Evolutionary conservation across 2,888 invertebrate genomes (phyloP).

Genomic region (Muscina levida): DNA sequence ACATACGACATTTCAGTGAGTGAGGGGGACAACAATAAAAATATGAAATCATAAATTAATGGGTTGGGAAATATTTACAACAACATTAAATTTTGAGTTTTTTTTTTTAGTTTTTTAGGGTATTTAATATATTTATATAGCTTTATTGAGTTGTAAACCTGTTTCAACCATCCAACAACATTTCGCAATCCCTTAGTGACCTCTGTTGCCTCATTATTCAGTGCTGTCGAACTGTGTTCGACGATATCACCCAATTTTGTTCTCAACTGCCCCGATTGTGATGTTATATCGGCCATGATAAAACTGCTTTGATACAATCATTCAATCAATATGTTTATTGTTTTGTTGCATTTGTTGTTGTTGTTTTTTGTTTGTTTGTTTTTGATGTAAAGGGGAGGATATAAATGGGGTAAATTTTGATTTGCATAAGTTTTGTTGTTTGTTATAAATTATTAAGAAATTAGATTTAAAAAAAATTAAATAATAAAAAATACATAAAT

Average conservation of each 20-base stretch:
- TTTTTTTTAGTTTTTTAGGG: constrained; percentile 31
- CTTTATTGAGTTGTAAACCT: constrained; percentile 81
- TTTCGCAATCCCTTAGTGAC: constrained; percentile 86
- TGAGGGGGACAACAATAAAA: too few species aligned
- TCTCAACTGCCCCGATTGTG: constrained; percentile 82
- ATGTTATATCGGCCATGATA: constrained; percentile 72
- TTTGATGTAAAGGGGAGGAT: too few species aligned
- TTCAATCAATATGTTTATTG: not conserved
- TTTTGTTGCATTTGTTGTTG: not conserved
- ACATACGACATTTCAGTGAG: too few species aligned
- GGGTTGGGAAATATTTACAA: constrained; percentile 10
- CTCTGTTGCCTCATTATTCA: constrained; percentile 80
- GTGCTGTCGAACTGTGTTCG: constrained; percentile 85
- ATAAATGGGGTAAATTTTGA: constrained; percentile 21
- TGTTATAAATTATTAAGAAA: not conserved
- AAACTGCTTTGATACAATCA: constrained; percentile 60
- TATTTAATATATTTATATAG: not conserved
- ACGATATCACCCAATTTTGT: constrained; percentile 88
- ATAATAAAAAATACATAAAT: not conserved
- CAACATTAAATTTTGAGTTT: constrained; percentile 21
- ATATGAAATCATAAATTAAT: not conserved
- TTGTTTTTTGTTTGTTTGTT: too few species aligned
- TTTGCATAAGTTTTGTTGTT: constrained; percentile 23
- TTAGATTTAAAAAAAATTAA: not conserved
- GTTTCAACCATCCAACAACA: constrained; percentile 91